These are phyloP conservation scores for Teleogryllus oceanicus DNA, from an alignment of 2,888 invertebrate genomes.

Conservation along the genomic window DNA sequence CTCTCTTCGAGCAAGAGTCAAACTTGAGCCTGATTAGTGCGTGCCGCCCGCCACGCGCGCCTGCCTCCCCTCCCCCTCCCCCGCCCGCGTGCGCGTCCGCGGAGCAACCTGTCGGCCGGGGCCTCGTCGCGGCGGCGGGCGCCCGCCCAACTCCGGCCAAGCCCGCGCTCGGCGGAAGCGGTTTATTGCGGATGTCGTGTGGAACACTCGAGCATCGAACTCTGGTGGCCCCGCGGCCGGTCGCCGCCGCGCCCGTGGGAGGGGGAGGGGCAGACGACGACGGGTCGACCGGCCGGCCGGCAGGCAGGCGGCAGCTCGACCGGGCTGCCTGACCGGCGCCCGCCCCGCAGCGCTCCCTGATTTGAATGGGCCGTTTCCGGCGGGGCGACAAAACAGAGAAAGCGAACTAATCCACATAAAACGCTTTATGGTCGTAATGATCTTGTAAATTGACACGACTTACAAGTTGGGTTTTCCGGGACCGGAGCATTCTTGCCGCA, in stretches of 20 bases:
- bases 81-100: no score
- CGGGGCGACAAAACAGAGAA: neutral
- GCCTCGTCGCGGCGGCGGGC: neutral
- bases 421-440: conserved; percentile 10
- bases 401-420: conserved; percentile 4
- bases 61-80: no score
- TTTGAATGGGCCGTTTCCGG: conserved; percentile 1
- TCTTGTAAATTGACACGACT: conserved; percentile 5
- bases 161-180: neutral
- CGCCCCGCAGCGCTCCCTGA: neutral
- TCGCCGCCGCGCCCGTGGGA: neutral
- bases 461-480: neutral
- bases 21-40: no score
- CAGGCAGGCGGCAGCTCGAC: no score
- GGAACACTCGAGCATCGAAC: neutral
- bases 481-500: neutral
- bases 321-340: neutral
- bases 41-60: no score
- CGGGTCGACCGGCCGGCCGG: neutral
- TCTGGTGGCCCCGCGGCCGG: neutral
- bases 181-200: neutral
- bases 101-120: no score
- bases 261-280: neutral
- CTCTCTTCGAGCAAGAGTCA: no score
- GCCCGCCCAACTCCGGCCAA: neutral